phyloP scores from a whole-genome alignment of 1,140 invertebrate genomes.

The Artemia franciscana region DNA sequence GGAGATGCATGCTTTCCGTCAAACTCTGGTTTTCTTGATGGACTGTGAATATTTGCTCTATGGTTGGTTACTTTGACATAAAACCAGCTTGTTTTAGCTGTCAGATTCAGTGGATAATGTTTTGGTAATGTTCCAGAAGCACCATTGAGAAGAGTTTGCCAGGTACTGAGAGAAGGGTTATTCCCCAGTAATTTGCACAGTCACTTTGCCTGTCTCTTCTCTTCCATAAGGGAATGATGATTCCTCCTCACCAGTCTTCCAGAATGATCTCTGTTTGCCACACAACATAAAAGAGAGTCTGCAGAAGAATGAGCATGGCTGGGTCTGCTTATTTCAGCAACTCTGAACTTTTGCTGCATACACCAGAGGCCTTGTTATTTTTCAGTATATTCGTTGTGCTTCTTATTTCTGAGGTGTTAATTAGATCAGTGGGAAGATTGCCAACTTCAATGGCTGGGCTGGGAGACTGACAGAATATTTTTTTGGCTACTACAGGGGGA shows the following conservation, averaged over 20 bases:
- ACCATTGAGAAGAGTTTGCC: background rate
- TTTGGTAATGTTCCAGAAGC: background rate
- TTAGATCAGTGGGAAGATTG: background rate
- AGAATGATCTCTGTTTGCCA: background rate
- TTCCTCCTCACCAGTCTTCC: background rate
- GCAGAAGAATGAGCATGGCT: background rate
- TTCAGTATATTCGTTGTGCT: background rate
- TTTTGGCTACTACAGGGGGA: background rate
- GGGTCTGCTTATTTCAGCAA: background rate
- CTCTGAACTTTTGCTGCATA: background rate
- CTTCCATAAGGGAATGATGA: background rate
- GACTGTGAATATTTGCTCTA: background rate
- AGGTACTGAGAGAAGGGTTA: background rate
- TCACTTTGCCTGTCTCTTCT: no score
- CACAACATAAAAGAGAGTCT: background rate
- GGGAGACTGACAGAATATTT: background rate
- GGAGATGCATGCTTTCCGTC: background rate
- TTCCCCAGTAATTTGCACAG: background rate
- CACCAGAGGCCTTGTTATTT: background rate
- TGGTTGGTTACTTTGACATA: background rate
- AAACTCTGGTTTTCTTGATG: background rate
- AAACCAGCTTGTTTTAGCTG: background rate
- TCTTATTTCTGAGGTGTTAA: background rate
- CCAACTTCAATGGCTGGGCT: background rate
- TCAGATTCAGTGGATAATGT: background rate